Base-by-base conservation (phyloP, 2,113 vertebrate genomes). In the Sitta europaea region DNA sequence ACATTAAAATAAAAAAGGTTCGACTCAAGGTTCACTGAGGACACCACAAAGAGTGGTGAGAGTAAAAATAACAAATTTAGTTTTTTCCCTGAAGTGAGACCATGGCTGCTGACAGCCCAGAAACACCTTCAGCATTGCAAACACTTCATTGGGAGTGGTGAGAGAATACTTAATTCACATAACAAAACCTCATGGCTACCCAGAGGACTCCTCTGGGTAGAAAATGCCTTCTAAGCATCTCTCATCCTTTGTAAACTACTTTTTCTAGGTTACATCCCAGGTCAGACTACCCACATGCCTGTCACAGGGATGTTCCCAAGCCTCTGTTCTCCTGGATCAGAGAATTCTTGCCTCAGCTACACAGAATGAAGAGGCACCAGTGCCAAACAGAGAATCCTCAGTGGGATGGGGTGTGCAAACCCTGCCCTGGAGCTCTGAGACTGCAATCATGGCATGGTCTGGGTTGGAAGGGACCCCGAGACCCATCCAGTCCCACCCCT, bases 91-190 rank as follows among this genome's bases (percentile, higher is more conserved):
- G 20, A 61, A 75, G 33, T 35, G 59, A 79, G 27, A 38, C 29
- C 7, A 17, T 1, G 1, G 40, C 28, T 78, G 75, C 61, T 55
- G 28, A 29, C 35, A 62, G 4, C 4, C 18, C 47, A 59, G 43
- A 55, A 92, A 47, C 35, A 70, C 2, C 57, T 59, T 31, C 73
- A 67, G 33, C 55, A 23, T 9, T 38, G 17, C 25, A 59, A 47
- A 40, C 10, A 21, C 35, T 48, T 42, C 22, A 2, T 0, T 40
- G 36, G 19, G 9, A 54, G 24, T 1, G 2, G 10, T 7, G 27
- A 12, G 19, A 81, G 45, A 73, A 67, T 20, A 54, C 25, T 59
- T 33, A 35, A 67, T 58, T 75, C 29, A n/a, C 20, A 10, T 57
- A 43, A 9, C 31, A 84, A 54, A 35, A 63, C 0, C 17, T 38